These are phyloP conservation scores for Gymnoscopelus microlampas DNA, from an alignment of 2,797 vertebrate species.

Conservation along the genomic window DNA sequence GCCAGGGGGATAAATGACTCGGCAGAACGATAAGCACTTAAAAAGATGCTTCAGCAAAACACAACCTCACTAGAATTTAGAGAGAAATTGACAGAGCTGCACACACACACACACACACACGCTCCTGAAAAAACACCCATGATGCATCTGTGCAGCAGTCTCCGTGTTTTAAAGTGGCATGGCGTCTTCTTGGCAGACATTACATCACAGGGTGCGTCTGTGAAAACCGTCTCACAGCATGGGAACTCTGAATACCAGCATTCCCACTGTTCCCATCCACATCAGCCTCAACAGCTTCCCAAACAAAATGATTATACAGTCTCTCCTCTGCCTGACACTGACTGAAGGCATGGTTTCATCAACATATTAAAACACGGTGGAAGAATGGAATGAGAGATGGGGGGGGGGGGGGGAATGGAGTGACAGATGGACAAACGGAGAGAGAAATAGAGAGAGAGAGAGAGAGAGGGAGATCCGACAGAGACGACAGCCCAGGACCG, in stretches of 20 bases:
- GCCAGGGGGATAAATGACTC: constrained; percentile 19
- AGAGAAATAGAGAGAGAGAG: constrained; percentile 45
- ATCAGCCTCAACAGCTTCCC: constrained; percentile 27
- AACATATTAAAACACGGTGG: constrained; percentile 23
- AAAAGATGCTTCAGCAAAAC: constrained; percentile 27
- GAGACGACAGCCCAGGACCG: not conserved
- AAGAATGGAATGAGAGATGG: constrained; percentile 19
- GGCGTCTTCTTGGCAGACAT: constrained; percentile 43
- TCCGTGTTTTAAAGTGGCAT: constrained; percentile 22
- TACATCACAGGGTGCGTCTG: constrained; percentile 61
- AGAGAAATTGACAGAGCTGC: not conserved
- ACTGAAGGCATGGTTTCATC: constrained; percentile 31
- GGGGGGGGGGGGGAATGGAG: constrained; percentile 4
- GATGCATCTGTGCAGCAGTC: constrained; percentile 1
- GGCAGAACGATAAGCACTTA: constrained; percentile 14
- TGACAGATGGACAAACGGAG: too few relatives aligned
- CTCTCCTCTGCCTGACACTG: too few relatives aligned
- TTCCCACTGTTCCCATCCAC: constrained; percentile 44
- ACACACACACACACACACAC: not conserved
- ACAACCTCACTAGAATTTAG: constrained; percentile 31
- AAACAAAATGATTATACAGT: constrained; percentile 10
- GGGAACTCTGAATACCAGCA: constrained; percentile 39
- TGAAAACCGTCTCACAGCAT: too few relatives aligned
- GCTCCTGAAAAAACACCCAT: not conserved
- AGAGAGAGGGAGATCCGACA: constrained; percentile 18